Evolutionary conservation across 2,113 vertebrate genomes (phyloP).

Genomic region (Nyctibius bracteatus): DNA sequence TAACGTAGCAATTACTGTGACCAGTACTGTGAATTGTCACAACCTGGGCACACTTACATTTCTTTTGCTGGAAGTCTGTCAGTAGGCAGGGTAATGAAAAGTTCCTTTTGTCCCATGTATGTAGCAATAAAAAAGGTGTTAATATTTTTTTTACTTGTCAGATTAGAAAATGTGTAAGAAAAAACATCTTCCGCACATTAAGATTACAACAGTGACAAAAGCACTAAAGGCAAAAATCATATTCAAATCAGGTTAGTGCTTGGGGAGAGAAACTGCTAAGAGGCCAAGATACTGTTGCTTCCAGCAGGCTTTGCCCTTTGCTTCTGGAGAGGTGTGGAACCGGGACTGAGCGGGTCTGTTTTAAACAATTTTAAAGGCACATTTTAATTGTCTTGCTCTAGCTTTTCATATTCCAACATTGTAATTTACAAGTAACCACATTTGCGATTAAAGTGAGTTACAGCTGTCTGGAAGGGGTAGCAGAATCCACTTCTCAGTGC

Average conservation of each 20-base stretch:
- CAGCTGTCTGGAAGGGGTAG: background rate
- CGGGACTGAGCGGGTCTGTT: background rate
- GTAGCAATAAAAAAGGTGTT: background rate
- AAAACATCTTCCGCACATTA: background rate
- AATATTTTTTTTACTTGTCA: background rate
- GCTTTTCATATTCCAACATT: background rate
- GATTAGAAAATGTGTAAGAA: background rate
- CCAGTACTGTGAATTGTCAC: background rate
- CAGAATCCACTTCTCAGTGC: background rate
- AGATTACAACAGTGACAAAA: background rate
- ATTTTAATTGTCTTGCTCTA: background rate
- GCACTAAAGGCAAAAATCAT: background rate
- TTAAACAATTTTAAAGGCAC: background rate
- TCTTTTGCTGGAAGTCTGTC: background rate
- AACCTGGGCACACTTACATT: background rate
- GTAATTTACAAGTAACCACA: background rate
- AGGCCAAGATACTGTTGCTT: background rate
- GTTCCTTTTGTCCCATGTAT: background rate
- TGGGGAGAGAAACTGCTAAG: background rate
- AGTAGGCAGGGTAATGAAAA: background rate
- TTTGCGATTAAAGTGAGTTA: background rate
- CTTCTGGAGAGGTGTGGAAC: background rate
- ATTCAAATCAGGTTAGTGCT: background rate
- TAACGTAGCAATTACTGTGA: background rate
- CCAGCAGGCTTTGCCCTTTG: background rate